Conservation (phyloP, 2,113 vertebrate genomes). For the Erythrolamprus reginae region DNA sequence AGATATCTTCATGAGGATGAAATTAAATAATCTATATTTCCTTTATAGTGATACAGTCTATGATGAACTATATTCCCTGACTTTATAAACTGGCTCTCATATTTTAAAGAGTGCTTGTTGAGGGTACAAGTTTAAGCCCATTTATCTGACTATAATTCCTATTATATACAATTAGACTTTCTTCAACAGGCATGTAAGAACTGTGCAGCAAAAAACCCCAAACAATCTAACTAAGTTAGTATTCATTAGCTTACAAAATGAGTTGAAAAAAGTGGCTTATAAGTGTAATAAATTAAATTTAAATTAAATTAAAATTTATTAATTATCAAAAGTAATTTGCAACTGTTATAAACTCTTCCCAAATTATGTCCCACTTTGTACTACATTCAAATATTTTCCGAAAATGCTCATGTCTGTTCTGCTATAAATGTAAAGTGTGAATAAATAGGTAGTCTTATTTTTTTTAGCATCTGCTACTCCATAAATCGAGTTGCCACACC, state of each 20-base stretch:
- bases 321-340: neutral
- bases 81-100: neutral
- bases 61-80: neutral
- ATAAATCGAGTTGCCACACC: neutral
- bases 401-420: neutral
- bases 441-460: neutral
- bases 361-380: neutral
- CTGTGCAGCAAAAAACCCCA: neutral
- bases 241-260: neutral
- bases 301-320: too few relatives aligned
- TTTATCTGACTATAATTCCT: neutral
- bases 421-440: neutral
- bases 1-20: neutral
- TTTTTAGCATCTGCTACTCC: neutral
- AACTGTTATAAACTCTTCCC: neutral
- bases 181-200: neutral
- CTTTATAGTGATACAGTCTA: neutral
- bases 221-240: neutral
- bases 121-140: neutral
- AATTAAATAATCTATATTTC: neutral
- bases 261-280: too few relatives aligned
- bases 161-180: neutral
- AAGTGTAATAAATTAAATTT: too few relatives aligned
- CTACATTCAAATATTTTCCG: neutral
- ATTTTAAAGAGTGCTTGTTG: neutral